These are phyloP conservation scores for Papilio gigon DNA, from an alignment of 2,888 invertebrate species.

Conservation along the genomic window DNA sequence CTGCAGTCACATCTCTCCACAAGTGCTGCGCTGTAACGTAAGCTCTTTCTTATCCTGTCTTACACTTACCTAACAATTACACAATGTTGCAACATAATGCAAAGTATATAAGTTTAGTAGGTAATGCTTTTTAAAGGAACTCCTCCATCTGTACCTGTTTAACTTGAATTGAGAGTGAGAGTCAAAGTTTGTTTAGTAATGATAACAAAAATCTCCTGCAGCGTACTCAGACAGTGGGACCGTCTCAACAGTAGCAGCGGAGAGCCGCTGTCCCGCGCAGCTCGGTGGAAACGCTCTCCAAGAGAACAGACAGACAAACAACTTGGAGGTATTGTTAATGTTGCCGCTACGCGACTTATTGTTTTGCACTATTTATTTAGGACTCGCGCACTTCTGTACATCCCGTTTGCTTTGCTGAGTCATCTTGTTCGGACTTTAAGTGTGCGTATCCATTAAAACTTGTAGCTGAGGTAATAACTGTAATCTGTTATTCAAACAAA, in stretches of 20 bases:
- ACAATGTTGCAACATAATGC: too few relatives aligned
- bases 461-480: background rate
- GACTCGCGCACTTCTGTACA: slow-evolving; percentile 10
- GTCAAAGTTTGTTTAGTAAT: background rate
- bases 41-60: background rate
- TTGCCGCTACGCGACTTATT: slow-evolving; percentile 31
- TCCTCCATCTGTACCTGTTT: background rate
- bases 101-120: too few relatives aligned
- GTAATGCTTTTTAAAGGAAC: too few relatives aligned
- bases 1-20: background rate
- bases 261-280: slow-evolving; percentile 29
- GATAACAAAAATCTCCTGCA: slow-evolving; percentile 29
- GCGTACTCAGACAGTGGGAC: slow-evolving; percentile 30
- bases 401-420: slow-evolving; percentile 17
- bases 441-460: background rate
- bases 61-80: too few relatives aligned
- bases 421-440: background rate
- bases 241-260: slow-evolving; percentile 32
- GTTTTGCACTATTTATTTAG: slow-evolving; percentile 36
- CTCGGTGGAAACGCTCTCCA: slow-evolving; percentile 19
- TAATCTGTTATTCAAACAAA: background rate
- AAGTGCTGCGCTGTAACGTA: background rate
- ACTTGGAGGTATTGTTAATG: slow-evolving; percentile 38
- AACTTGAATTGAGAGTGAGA: slow-evolving; percentile 10
- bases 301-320: slow-evolving; percentile 38